A percentile compares a stretch with the other conserved stretches of the same genome.
Evolutionary conservation across 2,113 vertebrate genomes (phyloP).

Genomic region (Oreochromis tanganicae): DNA sequence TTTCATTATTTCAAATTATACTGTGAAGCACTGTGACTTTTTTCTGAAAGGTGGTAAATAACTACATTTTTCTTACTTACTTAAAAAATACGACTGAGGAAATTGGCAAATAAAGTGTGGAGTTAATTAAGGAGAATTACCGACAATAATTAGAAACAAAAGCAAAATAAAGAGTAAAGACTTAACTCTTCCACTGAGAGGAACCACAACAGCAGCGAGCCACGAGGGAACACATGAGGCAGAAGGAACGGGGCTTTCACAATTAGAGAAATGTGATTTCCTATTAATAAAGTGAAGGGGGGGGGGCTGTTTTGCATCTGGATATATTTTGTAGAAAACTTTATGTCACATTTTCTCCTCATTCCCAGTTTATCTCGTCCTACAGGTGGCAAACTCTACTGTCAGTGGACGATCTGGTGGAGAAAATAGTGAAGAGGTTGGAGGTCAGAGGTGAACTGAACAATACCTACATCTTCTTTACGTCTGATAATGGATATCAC

Average conservation of each 20-base stretch:
- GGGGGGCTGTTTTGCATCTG: background rate
- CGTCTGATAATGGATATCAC: constrained; percentile 97
- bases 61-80: background rate
- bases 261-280: background rate
- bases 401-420: constrained; percentile 93
- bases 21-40: background rate
- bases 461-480: constrained; percentile 92
- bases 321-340: background rate
- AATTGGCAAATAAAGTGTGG: background rate
- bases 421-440: constrained; percentile 86
- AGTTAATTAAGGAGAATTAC: background rate
- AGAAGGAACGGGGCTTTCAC: background rate
- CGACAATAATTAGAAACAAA: background rate
- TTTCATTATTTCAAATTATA: background rate
- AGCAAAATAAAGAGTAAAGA: background rate
- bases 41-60: background rate
- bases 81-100: background rate
- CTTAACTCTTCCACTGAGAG: background rate
- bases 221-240: background rate
- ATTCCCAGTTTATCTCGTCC: background rate
- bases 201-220: background rate
- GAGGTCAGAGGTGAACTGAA: constrained; percentile 81
- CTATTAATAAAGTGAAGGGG: background rate
- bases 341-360: background rate
- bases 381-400: constrained; percentile 92